Base-by-base conservation (phyloP, 2,888 invertebrate species). In the Microplitis manilae region DNA sequence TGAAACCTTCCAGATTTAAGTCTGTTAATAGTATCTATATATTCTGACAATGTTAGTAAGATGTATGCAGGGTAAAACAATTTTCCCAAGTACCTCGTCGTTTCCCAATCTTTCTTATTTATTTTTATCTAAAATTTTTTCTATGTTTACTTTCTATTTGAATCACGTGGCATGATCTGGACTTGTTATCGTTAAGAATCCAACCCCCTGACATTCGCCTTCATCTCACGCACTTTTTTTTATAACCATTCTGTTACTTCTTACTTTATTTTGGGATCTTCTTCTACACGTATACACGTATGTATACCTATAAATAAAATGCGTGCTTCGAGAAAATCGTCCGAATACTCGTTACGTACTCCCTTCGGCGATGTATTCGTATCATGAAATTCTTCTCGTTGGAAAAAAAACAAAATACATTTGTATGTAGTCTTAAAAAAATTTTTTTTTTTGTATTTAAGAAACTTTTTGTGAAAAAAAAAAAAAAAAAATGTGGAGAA, bases 91-190 rank as follows among this genome's bases (percentile, higher is more conserved):
- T 30, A 30, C 30, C 30, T 2, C 30, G 30, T 30, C 30, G 30
- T 4, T 1, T 4, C 2, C 30, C 30, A 30, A 30, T 30, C 30
- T 30, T 30, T 30, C 8, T 20, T 64, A 50, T 65, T 30, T 41
- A n/a, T 59, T 40, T 73, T 17, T 61, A 20, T 68, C 41, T 30
- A 17, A 61, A 59, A 30, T 41, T 15, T 7, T 74, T 20, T 65
- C 38, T 65, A 5, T 62, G 5, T 6, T 15, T 20, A 40, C 15
- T 65, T 9, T 84, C 50, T 83, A 85, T 84, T 85, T 82, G 81
- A 85, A 84, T 86, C 85, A 87, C 86, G 84, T 85, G 84, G 82
- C 80, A 73, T 30, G 60, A 61, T 15, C 64, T 64, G 73, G 69
- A 70, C 81, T 80, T 81, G 81, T 80, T 81, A 82, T 81, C 81